Percentiles rank a stretch among this genome's conserved stretches.
Conservation (phyloP, 2,797 vertebrate genomes). For the Gastrophryne carolinensis region DNA sequence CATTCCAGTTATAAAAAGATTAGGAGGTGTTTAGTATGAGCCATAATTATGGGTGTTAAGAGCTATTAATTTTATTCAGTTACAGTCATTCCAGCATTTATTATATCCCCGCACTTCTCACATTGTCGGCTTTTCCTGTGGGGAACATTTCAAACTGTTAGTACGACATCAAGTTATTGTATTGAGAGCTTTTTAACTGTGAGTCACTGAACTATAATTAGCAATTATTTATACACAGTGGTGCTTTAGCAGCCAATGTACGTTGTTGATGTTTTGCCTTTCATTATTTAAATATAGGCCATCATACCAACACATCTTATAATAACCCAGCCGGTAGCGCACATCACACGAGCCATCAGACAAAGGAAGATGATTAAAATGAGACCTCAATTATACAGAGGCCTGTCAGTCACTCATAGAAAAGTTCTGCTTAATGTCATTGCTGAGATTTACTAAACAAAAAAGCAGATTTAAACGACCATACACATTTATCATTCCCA, state of each 20-base stretch:
- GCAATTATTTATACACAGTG: conserved; percentile 13
- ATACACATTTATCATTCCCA: not conserved
- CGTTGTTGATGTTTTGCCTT: not conserved
- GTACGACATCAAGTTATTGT: not conserved
- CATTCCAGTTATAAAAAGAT: not conserved
- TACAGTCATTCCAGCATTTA: not conserved
- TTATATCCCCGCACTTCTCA: not conserved
- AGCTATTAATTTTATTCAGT: conserved; percentile 5
- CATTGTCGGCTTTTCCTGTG: not conserved
- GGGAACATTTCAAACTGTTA: conserved; percentile 24
- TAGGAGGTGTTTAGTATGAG: not conserved
- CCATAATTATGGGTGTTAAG: conserved; percentile 8
- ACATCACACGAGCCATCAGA: not conserved
- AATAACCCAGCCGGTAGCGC: not conserved
- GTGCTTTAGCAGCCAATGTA: not conserved
- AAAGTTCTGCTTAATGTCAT: not conserved
- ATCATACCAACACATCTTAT: not conserved
- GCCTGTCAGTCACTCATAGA: not conserved
- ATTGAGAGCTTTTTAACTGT: conserved; percentile 11
- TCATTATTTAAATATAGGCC: not conserved
- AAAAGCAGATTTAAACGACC: not conserved
- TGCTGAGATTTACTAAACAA: not conserved
- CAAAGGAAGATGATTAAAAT: not conserved
- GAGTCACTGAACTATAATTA: conserved; percentile 14
- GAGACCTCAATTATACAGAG: not conserved